phyloP scores from a whole-genome alignment of 2,888 invertebrate genomes.

The Cheilosia pagana region DNA sequence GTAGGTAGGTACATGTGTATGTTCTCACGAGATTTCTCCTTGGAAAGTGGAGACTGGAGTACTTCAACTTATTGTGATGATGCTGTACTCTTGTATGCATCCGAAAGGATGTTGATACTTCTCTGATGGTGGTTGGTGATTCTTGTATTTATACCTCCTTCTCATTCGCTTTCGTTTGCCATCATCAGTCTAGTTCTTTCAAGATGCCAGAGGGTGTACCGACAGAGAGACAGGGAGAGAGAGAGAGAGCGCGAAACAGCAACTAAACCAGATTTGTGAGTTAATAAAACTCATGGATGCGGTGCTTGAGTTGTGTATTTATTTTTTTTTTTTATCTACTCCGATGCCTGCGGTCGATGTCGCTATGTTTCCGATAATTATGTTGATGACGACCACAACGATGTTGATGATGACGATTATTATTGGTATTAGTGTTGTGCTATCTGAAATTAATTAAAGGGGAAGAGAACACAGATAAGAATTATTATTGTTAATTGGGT shows the following conservation, averaged over 20 bases:
- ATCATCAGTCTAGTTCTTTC: conserved; percentile 28
- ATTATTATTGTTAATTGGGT: conserved; percentile 72
- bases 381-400: conserved; percentile 71
- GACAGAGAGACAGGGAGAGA: conserved; percentile 1
- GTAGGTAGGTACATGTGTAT: conserved; percentile 26
- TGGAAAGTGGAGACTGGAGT: conserved; percentile 51
- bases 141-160: conserved; percentile 57
- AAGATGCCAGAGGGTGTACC: conserved; percentile 1
- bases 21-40: conserved; percentile 67
- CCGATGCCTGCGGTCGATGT: conserved; percentile 69
- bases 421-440: conserved; percentile 72
- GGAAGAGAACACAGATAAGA: conserved; percentile 63
- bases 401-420: conserved; percentile 70
- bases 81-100: conserved; percentile 52
- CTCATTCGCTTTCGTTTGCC: conserved; percentile 70
- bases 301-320: conserved; percentile 52
- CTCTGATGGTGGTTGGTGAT: conserved; percentile 43
- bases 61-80: conserved; percentile 65
- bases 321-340: conserved; percentile 58
- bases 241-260: conserved; percentile 39
- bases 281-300: conserved; percentile 74
- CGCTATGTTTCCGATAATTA: conserved; percentile 72
- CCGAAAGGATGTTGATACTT: conserved; percentile 47
- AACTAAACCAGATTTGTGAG: conserved; percentile 75
- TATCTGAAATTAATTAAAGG: conserved; percentile 74